Percentiles rank a stretch among this genome's conserved stretches.
Evolutionary conservation across 2,797 vertebrate genomes (phyloP).

Genomic region (Propithecus deckenii): DNA sequence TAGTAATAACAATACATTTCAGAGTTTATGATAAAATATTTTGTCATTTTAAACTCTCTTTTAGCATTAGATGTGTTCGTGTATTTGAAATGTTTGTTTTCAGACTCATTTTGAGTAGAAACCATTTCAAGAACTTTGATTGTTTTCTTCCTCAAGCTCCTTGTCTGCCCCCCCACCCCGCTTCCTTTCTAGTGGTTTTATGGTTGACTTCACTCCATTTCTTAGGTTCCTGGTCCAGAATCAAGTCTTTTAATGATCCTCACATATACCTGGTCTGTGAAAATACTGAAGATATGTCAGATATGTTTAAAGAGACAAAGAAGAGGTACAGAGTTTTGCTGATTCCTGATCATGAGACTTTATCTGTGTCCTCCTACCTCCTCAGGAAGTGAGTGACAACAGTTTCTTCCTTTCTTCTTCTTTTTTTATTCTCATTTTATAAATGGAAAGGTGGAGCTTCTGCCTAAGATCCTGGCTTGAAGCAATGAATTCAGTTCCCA

Average conservation of each 20-base stretch:
- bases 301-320: neutral
- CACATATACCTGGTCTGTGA: no score
- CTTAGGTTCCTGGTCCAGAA: neutral
- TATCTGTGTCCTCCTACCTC: neutral
- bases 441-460: neutral
- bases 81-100: neutral
- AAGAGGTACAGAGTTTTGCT: neutral
- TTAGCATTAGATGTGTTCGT: neutral
- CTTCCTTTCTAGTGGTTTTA: neutral
- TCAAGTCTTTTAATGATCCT: neutral
- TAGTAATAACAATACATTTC: neutral
- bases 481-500: neutral
- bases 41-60: neutral
- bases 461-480: neutral
- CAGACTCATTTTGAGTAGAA: neutral
- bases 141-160: neutral
- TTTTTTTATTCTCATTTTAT: neutral
- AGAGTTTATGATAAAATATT: neutral
- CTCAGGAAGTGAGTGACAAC: neutral
- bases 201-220: neutral
- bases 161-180: accelerated
- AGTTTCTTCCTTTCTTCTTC: neutral
- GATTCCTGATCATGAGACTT: neutral
- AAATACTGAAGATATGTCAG: neutral
- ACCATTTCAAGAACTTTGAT: neutral